Conservation (phyloP, 2,797 vertebrate genomes). For the Phataginus tricuspis region DNA sequence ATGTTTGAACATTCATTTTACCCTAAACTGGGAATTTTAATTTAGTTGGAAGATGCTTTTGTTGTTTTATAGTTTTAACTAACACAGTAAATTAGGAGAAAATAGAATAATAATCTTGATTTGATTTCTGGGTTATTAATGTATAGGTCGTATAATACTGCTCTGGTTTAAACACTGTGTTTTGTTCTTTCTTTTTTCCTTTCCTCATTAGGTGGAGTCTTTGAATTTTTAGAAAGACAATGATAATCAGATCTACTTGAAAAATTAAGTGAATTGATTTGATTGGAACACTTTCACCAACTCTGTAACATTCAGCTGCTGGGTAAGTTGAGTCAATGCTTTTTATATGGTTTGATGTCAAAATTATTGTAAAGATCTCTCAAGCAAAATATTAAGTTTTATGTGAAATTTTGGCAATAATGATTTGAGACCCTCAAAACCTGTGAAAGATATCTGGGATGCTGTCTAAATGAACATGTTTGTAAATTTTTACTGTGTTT, state of each 20-base stretch:
- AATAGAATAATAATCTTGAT: background rate
- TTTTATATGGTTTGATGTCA: slow-evolving; percentile 49
- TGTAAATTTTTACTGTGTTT: background rate
- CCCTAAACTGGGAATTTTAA: slow-evolving; percentile 8
- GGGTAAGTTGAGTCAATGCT: slow-evolving; percentile 81
- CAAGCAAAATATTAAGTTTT: slow-evolving; percentile 44
- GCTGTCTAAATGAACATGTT: slow-evolving; percentile 23
- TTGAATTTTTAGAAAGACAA: slow-evolving; percentile 71
- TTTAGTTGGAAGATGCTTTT: slow-evolving; percentile 26
- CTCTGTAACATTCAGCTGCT: slow-evolving; percentile 73
- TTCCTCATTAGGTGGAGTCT: slow-evolving; percentile 82
- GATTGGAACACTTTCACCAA: slow-evolving; percentile 79
- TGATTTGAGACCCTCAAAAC: background rate
- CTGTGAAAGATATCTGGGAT: background rate
- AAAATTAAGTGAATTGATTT: slow-evolving; percentile 83
- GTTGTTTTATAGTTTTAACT: slow-evolving; percentile 40
- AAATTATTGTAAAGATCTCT: background rate
- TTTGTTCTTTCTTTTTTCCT: slow-evolving; percentile 54
- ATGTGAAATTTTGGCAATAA: slow-evolving; percentile 20
- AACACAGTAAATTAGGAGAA: background rate
- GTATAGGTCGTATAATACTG: background rate
- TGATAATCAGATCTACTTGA: slow-evolving; percentile 83
- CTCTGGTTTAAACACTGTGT: background rate
- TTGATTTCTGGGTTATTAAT: slow-evolving; percentile 20
- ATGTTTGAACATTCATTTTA: slow-evolving; percentile 2